Evolutionary conservation across 1,140 invertebrate species (phyloP), one percentile per base, ranked within the genome.

Genomic region (Drosophila arizonae): DNA sequence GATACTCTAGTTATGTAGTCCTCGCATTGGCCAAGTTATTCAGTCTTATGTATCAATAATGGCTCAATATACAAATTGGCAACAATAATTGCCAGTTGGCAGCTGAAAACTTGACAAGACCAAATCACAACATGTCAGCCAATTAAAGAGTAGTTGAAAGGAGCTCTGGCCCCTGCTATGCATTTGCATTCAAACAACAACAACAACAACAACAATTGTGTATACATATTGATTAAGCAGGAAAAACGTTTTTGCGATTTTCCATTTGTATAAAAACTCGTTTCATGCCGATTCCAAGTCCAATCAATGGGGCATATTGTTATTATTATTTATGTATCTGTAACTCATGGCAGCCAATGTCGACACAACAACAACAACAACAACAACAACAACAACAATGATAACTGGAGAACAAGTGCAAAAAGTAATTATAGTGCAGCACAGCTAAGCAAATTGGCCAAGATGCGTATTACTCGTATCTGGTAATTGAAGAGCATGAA

Each of bases 121-220:
- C n/a, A 79, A 88, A 87, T 87, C 82, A 87, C 79, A 87, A 87
- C 84, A 87, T 87, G 82, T 84, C 82, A 84, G 76, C 65, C 84
- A 88, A 87, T 88, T 87, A 87, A 87, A 74, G 76, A 77, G 69
- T 46, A 73, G 79, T 67, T 82, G 79, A 87, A 79, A 87, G 66
- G 69, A 54, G 43, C 60, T 62, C 36, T 52, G 48, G 56, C 43
- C 1, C n/a, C 3, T 17, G 67, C 67, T 39, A 13, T 70, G 67
- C 58, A 79, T 56, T 61, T 68, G 55, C 62, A 55, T 56, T 64
- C 67, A 81, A n/a, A n/a, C n/a, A n/a, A n/a, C n/a, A n/a, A n/a
- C n/a, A 33, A 33, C 33, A 33, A 33, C 33, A 33, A 28, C 33
- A 62, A 48, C 56, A 70, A 21, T 58, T 41, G 60, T 60, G 62